Evolutionary conservation across 1,140 invertebrate genomes (phyloP).

Genomic region (Bombus vancouverensis): DNA sequence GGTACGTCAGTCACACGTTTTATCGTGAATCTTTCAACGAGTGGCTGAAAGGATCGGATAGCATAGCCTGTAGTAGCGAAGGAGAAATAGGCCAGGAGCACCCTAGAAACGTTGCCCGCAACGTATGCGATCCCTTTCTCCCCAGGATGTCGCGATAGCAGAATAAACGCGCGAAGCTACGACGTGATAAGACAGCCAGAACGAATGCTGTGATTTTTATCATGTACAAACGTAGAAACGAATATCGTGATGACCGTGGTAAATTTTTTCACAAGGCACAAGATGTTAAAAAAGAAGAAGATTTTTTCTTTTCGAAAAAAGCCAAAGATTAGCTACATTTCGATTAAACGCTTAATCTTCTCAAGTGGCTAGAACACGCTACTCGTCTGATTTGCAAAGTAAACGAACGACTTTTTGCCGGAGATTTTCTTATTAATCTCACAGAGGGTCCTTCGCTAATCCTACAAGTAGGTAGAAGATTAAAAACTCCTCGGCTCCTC

Average conservation of each 20-base stretch:
- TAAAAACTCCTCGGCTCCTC: not conserved
- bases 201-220: too few relatives aligned
- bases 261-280: not conserved
- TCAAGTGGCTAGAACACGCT: not conserved
- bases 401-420: not conserved
- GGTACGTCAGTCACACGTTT: conserved; percentile 10
- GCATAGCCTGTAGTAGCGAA: not conserved
- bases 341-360: not conserved
- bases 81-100: conserved; percentile 10
- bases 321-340: not conserved
- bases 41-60: conserved; percentile 31
- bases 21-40: conserved; percentile 40
- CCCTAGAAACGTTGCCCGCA: not conserved
- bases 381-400: not conserved
- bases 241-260: not conserved
- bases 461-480: not conserved
- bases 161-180: not conserved
- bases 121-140: too few relatives aligned
- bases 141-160: not conserved
- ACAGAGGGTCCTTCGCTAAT: not conserved
- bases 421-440: not conserved
- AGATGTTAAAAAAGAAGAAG: too few relatives aligned
- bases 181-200: not conserved
- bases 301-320: not conserved
- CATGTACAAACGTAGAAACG: too few relatives aligned